These are phyloP conservation scores for Drosophila grimshawi DNA, from an alignment of 1,140 invertebrate genomes.

Conservation along the genomic window DNA sequence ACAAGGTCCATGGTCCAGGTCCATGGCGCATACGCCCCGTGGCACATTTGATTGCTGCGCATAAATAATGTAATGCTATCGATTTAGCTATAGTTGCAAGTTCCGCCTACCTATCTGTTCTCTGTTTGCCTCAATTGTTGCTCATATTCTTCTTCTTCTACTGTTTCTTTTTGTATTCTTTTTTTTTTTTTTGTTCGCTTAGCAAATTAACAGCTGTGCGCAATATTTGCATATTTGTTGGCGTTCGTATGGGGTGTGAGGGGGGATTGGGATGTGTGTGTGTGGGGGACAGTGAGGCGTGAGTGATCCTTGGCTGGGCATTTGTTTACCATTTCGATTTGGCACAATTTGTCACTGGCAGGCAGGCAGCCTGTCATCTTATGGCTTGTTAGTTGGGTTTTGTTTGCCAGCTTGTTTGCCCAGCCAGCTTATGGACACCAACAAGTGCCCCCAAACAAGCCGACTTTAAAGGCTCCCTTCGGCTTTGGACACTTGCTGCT, in stretches of 20 bases:
- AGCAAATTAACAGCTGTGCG: slow-evolving; percentile 77
- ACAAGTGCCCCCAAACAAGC: slow-evolving; percentile 56
- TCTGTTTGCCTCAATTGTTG: slow-evolving; percentile 53
- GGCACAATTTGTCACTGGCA: slow-evolving; percentile 81
- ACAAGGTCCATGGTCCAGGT: slow-evolving; percentile 5
- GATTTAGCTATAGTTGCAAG: slow-evolving; percentile 38
- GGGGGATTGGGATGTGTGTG: neutral
- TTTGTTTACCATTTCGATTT: slow-evolving; percentile 81
- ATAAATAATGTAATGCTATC: slow-evolving; percentile 71
- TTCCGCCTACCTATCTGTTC: neutral
- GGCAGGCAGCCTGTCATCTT: slow-evolving; percentile 67
- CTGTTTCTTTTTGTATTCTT: neutral
- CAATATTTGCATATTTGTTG: slow-evolving; percentile 75
- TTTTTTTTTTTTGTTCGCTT: slow-evolving; percentile 51
- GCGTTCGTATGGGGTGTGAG: slow-evolving; percentile 13
- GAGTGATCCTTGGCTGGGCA: slow-evolving; percentile 32
- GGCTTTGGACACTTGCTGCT: slow-evolving; percentile 26
- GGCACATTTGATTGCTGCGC: slow-evolving; percentile 76
- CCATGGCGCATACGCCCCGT: slow-evolving; percentile 71
- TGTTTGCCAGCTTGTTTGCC: slow-evolving; percentile 73
- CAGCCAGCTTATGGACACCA: slow-evolving; percentile 80
- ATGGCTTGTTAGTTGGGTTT: slow-evolving; percentile 81
- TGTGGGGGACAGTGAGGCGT: neutral
- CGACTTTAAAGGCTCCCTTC: slow-evolving; percentile 40
- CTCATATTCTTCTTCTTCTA: slow-evolving; percentile 32